These are phyloP conservation scores for Myripristis murdjan DNA, from an alignment of 2,797 vertebrate genomes.

Conservation along the genomic window DNA sequence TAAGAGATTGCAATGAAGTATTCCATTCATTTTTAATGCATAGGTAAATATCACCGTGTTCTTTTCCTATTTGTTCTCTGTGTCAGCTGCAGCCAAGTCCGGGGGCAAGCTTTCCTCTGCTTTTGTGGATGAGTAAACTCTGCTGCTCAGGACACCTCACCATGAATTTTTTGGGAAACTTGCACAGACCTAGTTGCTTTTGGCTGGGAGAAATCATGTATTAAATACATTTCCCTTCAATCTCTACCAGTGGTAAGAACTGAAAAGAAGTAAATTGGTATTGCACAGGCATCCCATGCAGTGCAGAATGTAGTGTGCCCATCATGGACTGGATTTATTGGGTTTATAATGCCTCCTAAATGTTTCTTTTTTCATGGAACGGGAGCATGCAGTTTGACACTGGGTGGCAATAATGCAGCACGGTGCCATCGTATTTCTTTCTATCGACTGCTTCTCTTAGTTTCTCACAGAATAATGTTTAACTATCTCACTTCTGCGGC, in stretches of 20 bases:
- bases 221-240: conserved; percentile 73
- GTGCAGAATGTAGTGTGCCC: conserved; percentile 50
- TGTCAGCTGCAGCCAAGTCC: conserved; percentile 51
- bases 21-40: conserved; percentile 72
- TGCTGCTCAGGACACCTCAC: conserved; percentile 44
- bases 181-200: conserved; percentile 60
- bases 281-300: conserved; percentile 64
- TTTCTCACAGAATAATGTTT: conserved; percentile 11
- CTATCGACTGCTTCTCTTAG: conserved; percentile 22
- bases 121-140: conserved; percentile 56
- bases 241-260: conserved; percentile 49
- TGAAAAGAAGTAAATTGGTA: conserved; percentile 69
- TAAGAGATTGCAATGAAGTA: conserved; percentile 61
- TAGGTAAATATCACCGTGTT: conserved; percentile 73
- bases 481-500: conserved; percentile 5
- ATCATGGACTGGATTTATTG: conserved; percentile 45
- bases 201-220: conserved; percentile 67
- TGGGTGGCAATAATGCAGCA: conserved; percentile 15
- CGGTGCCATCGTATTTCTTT: conserved; percentile 9
- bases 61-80: conserved; percentile 74
- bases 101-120: conserved; percentile 44
- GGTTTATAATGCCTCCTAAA: conserved; percentile 43
- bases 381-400: conserved; percentile 29
- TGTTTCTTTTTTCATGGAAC: conserved; percentile 23
- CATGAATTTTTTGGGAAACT: conserved; percentile 53